These are phyloP conservation scores for Hassar affinis DNA, from an alignment of 2,113 vertebrate genomes.

Conservation along the genomic window DNA sequence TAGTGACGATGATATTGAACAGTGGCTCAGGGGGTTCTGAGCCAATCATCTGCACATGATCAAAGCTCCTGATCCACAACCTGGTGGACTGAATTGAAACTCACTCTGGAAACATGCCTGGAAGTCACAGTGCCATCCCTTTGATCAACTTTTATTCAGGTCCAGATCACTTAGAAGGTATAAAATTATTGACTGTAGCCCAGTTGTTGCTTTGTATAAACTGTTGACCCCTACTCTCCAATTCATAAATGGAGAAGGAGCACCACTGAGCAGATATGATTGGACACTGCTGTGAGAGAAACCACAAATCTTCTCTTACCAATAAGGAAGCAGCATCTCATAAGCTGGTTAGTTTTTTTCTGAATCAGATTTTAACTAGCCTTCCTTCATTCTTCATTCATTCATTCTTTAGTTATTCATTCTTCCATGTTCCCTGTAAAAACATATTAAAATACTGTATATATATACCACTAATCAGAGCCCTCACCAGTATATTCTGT, in stretches of 20 bases:
- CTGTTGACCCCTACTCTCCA: not conserved
- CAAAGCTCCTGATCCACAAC: not conserved
- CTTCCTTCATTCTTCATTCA: too few relatives aligned
- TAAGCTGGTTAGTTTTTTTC: not conserved
- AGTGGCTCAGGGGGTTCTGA: not conserved
- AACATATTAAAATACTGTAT: too few relatives aligned
- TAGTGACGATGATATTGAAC: not conserved
- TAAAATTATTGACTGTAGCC: not conserved
- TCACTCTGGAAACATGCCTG: not conserved
- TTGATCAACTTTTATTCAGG: not conserved
- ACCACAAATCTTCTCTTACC: not conserved
- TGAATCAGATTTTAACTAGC: too few relatives aligned
- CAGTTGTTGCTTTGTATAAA: not conserved
- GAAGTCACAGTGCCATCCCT: too few relatives aligned
- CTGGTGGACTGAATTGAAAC: not conserved
- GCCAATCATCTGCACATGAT: not conserved
- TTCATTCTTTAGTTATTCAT: too few relatives aligned
- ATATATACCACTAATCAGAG: too few relatives aligned
- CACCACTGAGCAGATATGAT: not conserved
- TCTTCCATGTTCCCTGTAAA: not conserved
- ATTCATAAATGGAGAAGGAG: not conserved
- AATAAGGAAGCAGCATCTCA: not conserved
- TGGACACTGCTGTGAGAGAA: not conserved
- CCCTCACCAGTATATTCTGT: constrained; percentile 83
- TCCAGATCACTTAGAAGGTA: not conserved